phyloP scores from a whole-genome alignment of 2,888 invertebrate genomes.

The Idaea biselata region DNA sequence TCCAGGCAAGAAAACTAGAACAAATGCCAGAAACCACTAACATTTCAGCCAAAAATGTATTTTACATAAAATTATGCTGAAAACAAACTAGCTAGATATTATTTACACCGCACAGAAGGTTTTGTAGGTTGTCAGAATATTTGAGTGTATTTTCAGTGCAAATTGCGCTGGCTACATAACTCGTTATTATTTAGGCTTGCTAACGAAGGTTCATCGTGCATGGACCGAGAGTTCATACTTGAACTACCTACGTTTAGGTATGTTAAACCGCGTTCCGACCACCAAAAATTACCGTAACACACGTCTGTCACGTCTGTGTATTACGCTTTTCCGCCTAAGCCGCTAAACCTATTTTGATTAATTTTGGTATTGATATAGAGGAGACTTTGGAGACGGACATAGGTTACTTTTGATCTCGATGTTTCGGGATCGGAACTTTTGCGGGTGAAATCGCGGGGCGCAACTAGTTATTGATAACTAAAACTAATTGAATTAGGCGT shows the following conservation, averaged over 20 bases:
- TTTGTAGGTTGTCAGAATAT: background rate
- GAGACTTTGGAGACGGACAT: no score
- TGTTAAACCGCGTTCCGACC: no score
- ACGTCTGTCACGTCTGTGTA: no score
- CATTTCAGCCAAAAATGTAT: background rate
- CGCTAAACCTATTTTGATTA: no score
- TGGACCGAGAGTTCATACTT: background rate
- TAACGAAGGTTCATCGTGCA: background rate
- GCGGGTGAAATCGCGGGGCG: no score
- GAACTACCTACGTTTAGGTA: background rate
- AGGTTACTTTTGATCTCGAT: no score
- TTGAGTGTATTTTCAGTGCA: background rate
- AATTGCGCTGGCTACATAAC: background rate
- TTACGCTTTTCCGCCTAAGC: no score
- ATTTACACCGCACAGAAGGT: background rate
- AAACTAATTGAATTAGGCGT: no score
- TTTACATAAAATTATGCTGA: background rate
- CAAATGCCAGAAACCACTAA: background rate
- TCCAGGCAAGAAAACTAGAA: background rate
- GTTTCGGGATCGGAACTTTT: no score
- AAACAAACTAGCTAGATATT: background rate
- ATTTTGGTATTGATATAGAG: no score
- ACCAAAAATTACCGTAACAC: no score
- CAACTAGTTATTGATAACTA: no score
- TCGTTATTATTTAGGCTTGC: background rate